Evolutionary conservation across 1,140 invertebrate genomes (phyloP), one percentile per base, ranked within the genome.

Genomic region (Wiebesia pumilae): DNA sequence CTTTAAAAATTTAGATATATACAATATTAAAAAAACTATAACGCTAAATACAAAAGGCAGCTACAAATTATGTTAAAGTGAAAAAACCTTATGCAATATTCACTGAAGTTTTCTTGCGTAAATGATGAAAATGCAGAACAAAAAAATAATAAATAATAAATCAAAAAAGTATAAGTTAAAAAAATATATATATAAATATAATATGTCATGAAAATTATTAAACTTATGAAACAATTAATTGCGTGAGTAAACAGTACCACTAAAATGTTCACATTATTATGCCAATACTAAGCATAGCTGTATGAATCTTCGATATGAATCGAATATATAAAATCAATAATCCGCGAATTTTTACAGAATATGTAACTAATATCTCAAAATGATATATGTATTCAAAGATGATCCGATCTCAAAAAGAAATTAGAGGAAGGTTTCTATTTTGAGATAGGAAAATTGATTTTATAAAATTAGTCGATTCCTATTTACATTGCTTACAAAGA

Each of bases 371-470:
- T 69, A 71, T 75, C 19, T 12, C 7, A 3, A 19, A 38, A 38
- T 33, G 58, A 73, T 75, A 54, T 75, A 73, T 83, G 33, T 54
- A 75, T n/a, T 51, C 73, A 27, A 19, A 77, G 40, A 12, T 10
- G 3, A 75, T 88, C 88, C 88, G 79, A 91, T 90, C 82, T 83
- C 80, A 88, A 90, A 92, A 90, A 89, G 89, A 93, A 93, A 93
- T 92, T 93, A 86, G 93, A 92, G 93, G 93, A 93, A 93, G 92
- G 89, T 93, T 93, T 93, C 89, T 84, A 87, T 90, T 91, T 90
- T 87, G 87, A 89, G 85, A 88, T 91, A 85, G 87, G 81, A 86
- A 19, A 30, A 33, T 79, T n/a, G 62, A 33, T 58, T 58, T 58
- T 47, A 16, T 35, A 58, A 33, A 79, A 51, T 79, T 58, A 51